Evolutionary conservation across 1,140 invertebrate genomes (phyloP).

Genomic region (Calliopsis andreniformis): DNA sequence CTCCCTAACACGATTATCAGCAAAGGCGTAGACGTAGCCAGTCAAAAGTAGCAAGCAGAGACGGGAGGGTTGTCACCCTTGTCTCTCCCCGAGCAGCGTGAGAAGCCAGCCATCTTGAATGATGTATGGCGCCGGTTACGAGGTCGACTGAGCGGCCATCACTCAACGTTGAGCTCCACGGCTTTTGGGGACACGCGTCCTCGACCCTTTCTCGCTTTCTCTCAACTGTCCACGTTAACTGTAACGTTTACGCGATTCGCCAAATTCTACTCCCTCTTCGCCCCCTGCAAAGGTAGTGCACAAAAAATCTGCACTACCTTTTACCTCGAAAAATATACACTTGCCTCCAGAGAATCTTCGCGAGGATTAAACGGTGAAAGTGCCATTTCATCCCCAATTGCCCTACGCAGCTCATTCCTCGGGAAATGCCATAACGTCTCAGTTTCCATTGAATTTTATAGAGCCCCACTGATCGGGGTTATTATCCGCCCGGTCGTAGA

Average conservation of each 20-base stretch:
- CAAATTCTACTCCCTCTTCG: neutral
- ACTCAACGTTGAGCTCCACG: conserved; percentile 75
- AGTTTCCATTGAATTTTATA: neutral
- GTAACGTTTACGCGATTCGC: conserved; percentile 10
- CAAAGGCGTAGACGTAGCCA: conserved; percentile 70
- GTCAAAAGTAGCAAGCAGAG: conserved; percentile 71
- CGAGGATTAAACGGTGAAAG: too few species aligned
- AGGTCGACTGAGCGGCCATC: conserved; percentile 81
- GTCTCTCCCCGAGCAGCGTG: conserved; percentile 72
- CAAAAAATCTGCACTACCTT: too few species aligned
- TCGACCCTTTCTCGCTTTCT: conserved; percentile 49
- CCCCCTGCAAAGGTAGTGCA: too few species aligned
- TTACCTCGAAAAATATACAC: too few species aligned
- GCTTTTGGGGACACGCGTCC: conserved; percentile 68
- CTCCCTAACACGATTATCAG: conserved; percentile 71
- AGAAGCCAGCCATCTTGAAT: conserved; percentile 81
- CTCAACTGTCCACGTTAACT: conserved; percentile 46
- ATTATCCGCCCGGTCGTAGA: neutral
- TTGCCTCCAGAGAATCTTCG: too few species aligned
- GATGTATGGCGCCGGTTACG: conserved; percentile 82
- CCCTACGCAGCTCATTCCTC: too few species aligned
- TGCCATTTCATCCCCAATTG: too few species aligned
- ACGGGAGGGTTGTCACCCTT: conserved; percentile 75
- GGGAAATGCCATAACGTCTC: too few species aligned
- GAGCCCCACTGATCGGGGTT: neutral